These are phyloP conservation scores for Leucoma salicis DNA, from an alignment of 2,888 invertebrate species.

Conservation along the genomic window DNA sequence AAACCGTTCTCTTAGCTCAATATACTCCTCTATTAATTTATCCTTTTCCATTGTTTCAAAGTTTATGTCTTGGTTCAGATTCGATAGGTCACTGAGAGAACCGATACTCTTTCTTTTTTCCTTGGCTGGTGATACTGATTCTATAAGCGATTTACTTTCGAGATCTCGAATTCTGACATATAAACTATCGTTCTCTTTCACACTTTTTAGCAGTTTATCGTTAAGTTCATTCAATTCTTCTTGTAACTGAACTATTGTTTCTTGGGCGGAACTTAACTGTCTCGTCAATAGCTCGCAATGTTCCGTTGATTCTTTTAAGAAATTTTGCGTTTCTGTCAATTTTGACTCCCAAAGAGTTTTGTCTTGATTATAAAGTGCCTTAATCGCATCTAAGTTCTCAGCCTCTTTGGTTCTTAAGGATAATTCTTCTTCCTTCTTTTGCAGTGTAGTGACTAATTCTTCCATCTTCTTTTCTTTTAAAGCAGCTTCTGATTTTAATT, in stretches of 20 bases:
- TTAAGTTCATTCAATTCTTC: conserved; percentile 85
- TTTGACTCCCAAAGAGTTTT: conserved; percentile 86
- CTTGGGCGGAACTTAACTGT: conserved; percentile 85
- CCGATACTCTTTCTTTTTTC: conserved; percentile 87
- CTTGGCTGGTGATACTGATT: conserved; percentile 70
- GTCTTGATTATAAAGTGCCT: conserved; percentile 83
- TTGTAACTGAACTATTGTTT: conserved; percentile 85
- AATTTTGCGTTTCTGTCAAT: conserved; percentile 85
- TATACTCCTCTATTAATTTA: conserved; percentile 90
- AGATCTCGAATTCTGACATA: conserved; percentile 88
- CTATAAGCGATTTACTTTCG: conserved; percentile 80
- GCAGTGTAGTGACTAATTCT: conserved; percentile 87
- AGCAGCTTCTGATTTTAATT: conserved; percentile 86
- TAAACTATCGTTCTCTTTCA: conserved; percentile 89
- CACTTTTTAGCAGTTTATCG: conserved; percentile 85
- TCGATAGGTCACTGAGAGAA: conserved; percentile 90
- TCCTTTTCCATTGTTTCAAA: conserved; percentile 88
- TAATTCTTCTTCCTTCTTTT: conserved; percentile 89
- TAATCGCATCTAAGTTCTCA: conserved; percentile 84
- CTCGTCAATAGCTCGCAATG: conserved; percentile 84
- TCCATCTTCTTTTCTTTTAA: conserved; percentile 89
- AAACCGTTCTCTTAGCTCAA: conserved; percentile 88
- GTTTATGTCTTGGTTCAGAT: conserved; percentile 89
- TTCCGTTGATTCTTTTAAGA: conserved; percentile 85
- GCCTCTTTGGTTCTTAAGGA: conserved; percentile 87